Conservation (phyloP, 2,888 invertebrate genomes). For the Lepeophtheirus nordmannii region DNA sequence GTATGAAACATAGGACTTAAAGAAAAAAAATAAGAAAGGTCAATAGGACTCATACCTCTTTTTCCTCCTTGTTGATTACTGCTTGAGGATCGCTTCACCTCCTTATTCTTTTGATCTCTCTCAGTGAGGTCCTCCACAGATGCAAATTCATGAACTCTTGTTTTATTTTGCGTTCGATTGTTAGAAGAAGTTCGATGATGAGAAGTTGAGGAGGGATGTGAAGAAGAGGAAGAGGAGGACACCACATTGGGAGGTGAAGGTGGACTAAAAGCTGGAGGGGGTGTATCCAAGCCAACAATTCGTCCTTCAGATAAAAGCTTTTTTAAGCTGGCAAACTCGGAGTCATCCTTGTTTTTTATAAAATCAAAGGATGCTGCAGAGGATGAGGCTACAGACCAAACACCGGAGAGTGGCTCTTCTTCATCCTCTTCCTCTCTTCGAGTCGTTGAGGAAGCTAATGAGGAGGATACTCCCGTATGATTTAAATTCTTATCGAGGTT, state of each 20-base stretch:
- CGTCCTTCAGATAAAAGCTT: conserved; percentile 19
- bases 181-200: too few species aligned
- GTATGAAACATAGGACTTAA: too few species aligned
- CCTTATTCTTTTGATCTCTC: conserved; percentile 7
- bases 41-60: too few species aligned
- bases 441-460: conserved; percentile 5
- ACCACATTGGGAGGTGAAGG: conserved; percentile 15
- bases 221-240: too few species aligned
- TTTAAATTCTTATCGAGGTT: conserved; percentile 4
- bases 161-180: too few species aligned
- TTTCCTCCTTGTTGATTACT: neutral
- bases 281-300: conserved; percentile 13
- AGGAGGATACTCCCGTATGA: neutral
- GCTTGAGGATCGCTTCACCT: conserved; percentile 12
- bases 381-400: neutral
- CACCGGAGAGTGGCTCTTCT: neutral
- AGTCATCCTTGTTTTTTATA: neutral
- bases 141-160: too few species aligned
- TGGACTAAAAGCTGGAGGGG: conserved; percentile 17
- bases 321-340: conserved; percentile 16
- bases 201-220: too few species aligned
- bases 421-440: neutral
- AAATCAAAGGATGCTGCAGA: neutral
- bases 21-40: too few species aligned
- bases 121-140: conserved; percentile 17